Evolutionary conservation across 2,888 invertebrate species (phyloP), one percentile per base, ranked within the genome.

Genomic region (Epinotia demarniana): DNA sequence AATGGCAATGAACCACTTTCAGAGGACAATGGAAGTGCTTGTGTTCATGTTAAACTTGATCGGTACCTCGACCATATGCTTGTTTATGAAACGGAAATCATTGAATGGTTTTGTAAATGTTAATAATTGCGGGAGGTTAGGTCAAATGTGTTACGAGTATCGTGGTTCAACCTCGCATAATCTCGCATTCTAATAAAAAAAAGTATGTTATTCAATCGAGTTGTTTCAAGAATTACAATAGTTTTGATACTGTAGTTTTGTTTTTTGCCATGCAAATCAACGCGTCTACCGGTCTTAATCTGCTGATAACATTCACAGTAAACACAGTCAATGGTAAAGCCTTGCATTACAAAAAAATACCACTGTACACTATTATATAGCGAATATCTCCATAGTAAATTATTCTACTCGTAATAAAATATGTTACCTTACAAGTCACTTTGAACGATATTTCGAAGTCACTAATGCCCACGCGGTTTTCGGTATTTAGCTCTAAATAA

Each of bases 1-100:
- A 72, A 72, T 75, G 75, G 72, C 75, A 75, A 75, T 75, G 75
- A 75, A 67, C 75, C 75, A 75, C 75, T 75, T 75, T 75, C 67
- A 75, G 67, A 73, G 66, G 73, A 75, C 75, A 75, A 75, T 72
- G 23, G 75, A 55, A 60, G 72, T 75, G 75, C 62, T 75, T 61
- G 55, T 72, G 75, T 72, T 72, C 66, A 72, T 72, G 62, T 55
- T 57, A 75, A 71, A 72, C 57, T 57, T 67, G 71, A 75, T 72
- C 66, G 71, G 72, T 67, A 72, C 67, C 43, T 75, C 66, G 57
- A 43, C 55, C 75, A 43, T 49, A 70, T 70, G 70, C 60, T 53
- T 43, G 23, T 58, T 58, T 72, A 57, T 66, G 27, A 57, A 57
- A 57, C 53, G 53, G 39, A 67, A 66, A 73, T 53, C 61, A 58